Base-by-base conservation (phyloP, 2,113 vertebrate genomes). In the Mormyrus lacerda region DNA sequence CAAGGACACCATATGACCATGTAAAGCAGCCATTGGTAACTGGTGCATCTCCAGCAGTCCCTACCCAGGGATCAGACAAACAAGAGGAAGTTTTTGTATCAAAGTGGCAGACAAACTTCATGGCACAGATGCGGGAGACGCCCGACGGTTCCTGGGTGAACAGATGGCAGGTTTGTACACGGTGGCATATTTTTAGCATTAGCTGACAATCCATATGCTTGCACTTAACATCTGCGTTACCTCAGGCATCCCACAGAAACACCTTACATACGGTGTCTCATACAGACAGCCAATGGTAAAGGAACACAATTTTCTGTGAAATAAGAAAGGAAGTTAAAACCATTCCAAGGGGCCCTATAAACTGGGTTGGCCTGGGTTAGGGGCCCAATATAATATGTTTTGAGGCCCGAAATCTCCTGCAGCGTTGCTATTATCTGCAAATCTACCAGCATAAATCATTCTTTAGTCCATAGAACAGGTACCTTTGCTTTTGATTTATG, bases 131-230 rank as follows among this genome's bases (percentile, higher is more conserved):
- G 48, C 27, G 11, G 73, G 19, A 53, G 73, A 89, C 0, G 24
- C 48, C 88, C 61, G 69, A n/a, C 9, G 11, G 88, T 83, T 55
- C 79, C 27, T 50, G 42, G 24, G 13, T 47, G 73, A 89, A 55
- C 73, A 89, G 88, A 82, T 83, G 47, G 47, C 13, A 4, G 88
- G 47, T 83, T 45, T 24, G 48, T 53, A 55, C 73, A 89, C 69
- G 83, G 5, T 55, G 48, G 48, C 69, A 50, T 88, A 73, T 88
- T 47, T 21, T 27, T 53, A 39, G 88, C 27, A 19, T 79, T 82
- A 44, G 6, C 31, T 76, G 48, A 42, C 48, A 89, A 83, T 82
- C 35, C 88, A 89, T 73, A 55, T 89, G 87, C 24, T 39, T 44
- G 48, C 31, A 53, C 24, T 73, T 61, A 27, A 73, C 27, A 47